Evolutionary conservation across 2,888 invertebrate genomes (phyloP), one percentile per base, ranked within the genome.

Genomic region (Pyrrhia umbra): DNA sequence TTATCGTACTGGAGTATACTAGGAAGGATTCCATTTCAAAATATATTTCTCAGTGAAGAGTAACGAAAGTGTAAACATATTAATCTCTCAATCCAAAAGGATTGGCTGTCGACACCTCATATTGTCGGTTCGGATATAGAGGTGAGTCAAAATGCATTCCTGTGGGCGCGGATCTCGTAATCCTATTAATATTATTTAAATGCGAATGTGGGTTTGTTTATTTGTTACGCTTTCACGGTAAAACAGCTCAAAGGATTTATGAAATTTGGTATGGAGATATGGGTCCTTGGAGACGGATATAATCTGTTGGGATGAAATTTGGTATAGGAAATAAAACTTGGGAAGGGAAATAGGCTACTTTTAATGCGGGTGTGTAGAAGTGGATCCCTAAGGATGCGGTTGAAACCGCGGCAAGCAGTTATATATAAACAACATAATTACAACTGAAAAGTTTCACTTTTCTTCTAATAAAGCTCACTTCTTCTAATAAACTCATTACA

Each of bases 121-220:
- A 54, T 18, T 30, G 54, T 13, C 18, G 15, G 13, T 64, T n/a
- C 63, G 23, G 54, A 64, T 64, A 6, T 64, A 64, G 63, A 37
- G 9, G 46, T 10, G 30, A 46, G 54, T 30, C 46, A 64, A 64
- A 63, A 64, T 64, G 46, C 30, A 30, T 64, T 64, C 16, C 20
- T 6, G 39, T 21, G 16, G 27, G 18, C 6, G 15, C 10, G 9
- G 6, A 46, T 52, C 30, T 30, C 27, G 30, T 54, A n/a, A 63
- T 45, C 18, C 37, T 45, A 9, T 27, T n/a, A 37, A 37, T 15
- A 23, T 23, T 23, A 23, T n/a, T n/a, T 23, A 23, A 23, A 23
- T 6, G 23, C 23, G 23, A 23, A 23, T 23, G n/a, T n/a, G n/a
- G n/a, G 23, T 23, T 23, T 23, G 23, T n/a, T n/a, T n/a, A n/a